These are phyloP conservation scores for Oconnorella tubifera DNA, from an alignment of 2,888 invertebrate genomes.

Conservation along the genomic window DNA sequence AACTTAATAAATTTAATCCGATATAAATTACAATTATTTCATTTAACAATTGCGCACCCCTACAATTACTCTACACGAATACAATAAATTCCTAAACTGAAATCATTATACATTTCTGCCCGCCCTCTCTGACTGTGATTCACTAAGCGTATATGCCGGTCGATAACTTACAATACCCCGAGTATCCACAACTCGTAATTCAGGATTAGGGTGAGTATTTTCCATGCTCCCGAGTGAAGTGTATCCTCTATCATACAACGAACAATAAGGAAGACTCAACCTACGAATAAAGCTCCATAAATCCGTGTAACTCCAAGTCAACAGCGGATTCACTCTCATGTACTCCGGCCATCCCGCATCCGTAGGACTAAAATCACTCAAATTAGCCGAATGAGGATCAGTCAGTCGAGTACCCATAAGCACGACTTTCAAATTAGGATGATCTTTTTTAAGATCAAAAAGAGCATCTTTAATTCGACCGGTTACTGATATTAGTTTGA, in stretches of 20 bases:
- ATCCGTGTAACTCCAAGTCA: constrained; percentile 87
- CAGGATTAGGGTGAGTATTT: constrained; percentile 78
- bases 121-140: constrained; percentile 64
- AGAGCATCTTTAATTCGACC: constrained; percentile 69
- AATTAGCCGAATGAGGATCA: constrained; percentile 69
- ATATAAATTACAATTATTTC: no score
- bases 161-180: constrained; percentile 62
- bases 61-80: no score
- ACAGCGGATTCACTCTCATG: constrained; percentile 80
- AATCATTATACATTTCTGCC: no score
- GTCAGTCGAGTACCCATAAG: constrained; percentile 87
- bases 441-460: constrained; percentile 61
- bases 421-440: constrained; percentile 70
- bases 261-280: constrained; percentile 81
- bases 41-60: no score
- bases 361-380: constrained; percentile 60
- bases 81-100: no score
- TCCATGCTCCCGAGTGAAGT: constrained; percentile 80
- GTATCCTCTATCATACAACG: constrained; percentile 84
- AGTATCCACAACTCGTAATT: constrained; percentile 61
- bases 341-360: constrained; percentile 86
- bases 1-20: no score
- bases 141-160: constrained; percentile 71
- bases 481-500: constrained; percentile 65
- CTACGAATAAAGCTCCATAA: constrained; percentile 84